Conservation (phyloP, 2,797 vertebrate species). For the Chelon labrosus region DNA sequence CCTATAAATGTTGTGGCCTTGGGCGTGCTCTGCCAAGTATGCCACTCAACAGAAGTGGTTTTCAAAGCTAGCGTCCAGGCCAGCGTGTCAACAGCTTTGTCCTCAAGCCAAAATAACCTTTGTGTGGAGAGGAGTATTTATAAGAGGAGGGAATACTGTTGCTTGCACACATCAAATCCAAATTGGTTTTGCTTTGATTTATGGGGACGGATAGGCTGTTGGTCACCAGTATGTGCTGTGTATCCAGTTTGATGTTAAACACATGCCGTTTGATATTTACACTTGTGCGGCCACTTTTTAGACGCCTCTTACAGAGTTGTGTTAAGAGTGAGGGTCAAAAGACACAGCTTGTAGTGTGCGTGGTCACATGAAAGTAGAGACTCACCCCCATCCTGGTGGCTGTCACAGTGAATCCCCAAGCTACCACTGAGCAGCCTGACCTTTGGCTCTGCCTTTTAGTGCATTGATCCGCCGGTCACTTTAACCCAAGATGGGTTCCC, state of each 20-base stretch:
- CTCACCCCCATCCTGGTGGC: conserved; percentile 30
- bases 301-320: neutral
- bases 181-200: conserved; percentile 13
- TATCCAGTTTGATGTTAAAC: neutral
- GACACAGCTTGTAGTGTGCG: conserved; percentile 13
- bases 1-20: conserved; percentile 40
- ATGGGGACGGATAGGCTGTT: neutral
- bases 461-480: conserved; percentile 81
- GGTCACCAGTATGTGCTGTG: neutral
- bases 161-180: conserved; percentile 13
- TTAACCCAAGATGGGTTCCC: conserved; percentile 69
- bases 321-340: conserved; percentile 14
- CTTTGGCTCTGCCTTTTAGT: conserved; percentile 81
- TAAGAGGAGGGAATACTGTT: conserved; percentile 3
- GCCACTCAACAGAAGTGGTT: conserved; percentile 57
- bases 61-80: conserved; percentile 65
- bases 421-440: conserved; percentile 75
- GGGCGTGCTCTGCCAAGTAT: conserved; percentile 54
- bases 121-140: conserved; percentile 26
- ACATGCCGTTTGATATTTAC: neutral
- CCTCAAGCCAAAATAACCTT: conserved; percentile 39
- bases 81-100: conserved; percentile 51
- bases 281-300: neutral
- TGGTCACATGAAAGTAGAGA: conserved; percentile 43
- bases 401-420: conserved; percentile 74